These are phyloP conservation scores for Tipula helvola DNA, from an alignment of 2,888 invertebrate species.

Conservation along the genomic window DNA sequence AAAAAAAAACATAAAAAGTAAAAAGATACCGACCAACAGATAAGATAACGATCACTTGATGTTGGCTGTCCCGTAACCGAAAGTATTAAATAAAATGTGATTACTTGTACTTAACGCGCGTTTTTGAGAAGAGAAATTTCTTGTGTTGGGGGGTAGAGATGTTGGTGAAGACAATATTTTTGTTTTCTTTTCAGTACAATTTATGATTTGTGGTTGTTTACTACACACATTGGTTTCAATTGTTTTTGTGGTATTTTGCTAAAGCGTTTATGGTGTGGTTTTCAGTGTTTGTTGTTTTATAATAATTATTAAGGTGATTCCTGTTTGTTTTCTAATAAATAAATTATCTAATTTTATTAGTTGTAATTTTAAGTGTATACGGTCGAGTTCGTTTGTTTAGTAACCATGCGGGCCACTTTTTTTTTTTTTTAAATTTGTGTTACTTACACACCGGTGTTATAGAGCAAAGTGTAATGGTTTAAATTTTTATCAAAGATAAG, in stretches of 20 bases:
- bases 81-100: neutral
- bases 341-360: neutral
- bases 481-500: neutral
- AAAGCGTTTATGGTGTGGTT: neutral
- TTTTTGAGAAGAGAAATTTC: neutral
- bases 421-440: neutral
- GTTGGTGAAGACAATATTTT: neutral
- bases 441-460: neutral
- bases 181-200: neutral
- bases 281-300: neutral
- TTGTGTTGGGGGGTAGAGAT: neutral
- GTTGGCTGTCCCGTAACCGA: neutral
- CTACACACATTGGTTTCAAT: neutral
- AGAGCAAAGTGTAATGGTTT: neutral
- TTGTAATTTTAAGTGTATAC: no score
- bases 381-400: neutral
- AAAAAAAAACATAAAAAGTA: neutral
- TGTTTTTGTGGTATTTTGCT: neutral
- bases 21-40: neutral
- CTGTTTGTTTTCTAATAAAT: neutral
- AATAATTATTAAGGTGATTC: neutral
- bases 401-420: neutral
- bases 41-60: neutral
- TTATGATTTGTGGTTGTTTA: neutral
- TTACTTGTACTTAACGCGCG: neutral